These are phyloP conservation scores for Lamprologus callipterus DNA, from an alignment of 2,113 vertebrate genomes.

Conservation along the genomic window DNA sequence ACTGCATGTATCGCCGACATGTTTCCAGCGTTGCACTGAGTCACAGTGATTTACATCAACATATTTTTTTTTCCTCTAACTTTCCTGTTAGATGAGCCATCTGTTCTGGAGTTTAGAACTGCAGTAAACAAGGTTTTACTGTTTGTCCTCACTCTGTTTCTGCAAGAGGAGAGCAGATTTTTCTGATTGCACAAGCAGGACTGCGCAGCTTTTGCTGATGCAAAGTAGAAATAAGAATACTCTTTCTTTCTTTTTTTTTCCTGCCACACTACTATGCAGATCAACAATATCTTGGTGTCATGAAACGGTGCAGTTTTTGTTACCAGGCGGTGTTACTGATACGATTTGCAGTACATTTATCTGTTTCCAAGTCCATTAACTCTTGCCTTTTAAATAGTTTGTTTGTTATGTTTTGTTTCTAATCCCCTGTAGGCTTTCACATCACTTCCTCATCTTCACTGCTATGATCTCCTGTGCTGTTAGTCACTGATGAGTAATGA, in stretches of 20 bases:
- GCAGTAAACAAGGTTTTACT: conserved; percentile 25
- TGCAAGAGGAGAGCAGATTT: neutral
- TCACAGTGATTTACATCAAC: neutral
- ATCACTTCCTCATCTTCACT: neutral
- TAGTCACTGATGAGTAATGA: neutral
- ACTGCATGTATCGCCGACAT: neutral
- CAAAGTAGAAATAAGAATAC: neutral
- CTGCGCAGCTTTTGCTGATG: neutral
- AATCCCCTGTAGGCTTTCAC: neutral
- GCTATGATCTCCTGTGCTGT: neutral
- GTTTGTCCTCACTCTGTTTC: neutral
- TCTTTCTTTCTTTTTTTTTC: neutral
- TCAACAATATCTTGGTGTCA: neutral
- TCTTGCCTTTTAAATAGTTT: neutral
- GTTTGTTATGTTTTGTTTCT: neutral
- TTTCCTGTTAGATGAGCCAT: neutral
- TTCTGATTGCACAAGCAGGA: neutral
- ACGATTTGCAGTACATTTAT: neutral
- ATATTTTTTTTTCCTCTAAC: neutral
- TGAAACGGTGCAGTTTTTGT: neutral
- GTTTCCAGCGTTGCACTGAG: neutral
- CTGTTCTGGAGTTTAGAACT: neutral
- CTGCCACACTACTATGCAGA: neutral
- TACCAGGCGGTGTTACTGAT: neutral
- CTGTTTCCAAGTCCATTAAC: neutral